Conservation (phyloP, 2,797 vertebrate genomes). For the Chromis chromis region DNA sequence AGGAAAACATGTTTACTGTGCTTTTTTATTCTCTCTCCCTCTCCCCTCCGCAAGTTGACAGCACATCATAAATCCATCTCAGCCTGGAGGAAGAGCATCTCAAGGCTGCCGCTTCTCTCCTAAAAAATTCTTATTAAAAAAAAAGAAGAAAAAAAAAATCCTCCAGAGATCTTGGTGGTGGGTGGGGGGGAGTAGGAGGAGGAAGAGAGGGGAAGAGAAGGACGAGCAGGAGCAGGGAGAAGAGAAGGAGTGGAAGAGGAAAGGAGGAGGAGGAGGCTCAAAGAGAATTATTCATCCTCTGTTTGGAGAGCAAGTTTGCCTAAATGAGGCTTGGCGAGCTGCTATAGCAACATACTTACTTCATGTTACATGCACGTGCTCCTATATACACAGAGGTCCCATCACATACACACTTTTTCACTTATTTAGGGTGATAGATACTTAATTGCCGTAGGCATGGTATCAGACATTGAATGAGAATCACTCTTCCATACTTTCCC, state of each 20-base stretch:
- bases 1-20: slow-evolving; percentile 77
- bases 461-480: background rate
- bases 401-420: background rate
- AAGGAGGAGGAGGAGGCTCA: slow-evolving; percentile 71
- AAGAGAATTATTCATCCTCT: slow-evolving; percentile 90
- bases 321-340: slow-evolving; percentile 80
- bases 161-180: slow-evolving; percentile 26
- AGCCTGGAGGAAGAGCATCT: slow-evolving; percentile 74
- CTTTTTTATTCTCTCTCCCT: slow-evolving; percentile 62
- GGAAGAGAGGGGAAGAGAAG: slow-evolving; percentile 2
- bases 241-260: slow-evolving; percentile 32
- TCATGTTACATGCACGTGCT: slow-evolving; percentile 61
- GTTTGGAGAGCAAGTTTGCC: slow-evolving; percentile 84
- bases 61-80: slow-evolving; percentile 77
- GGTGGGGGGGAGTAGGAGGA: slow-evolving; percentile 1
- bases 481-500: slow-evolving; percentile 48
- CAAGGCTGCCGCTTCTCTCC: slow-evolving; percentile 61
- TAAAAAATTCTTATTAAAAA: slow-evolving; percentile 62
- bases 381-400: background rate
- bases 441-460: slow-evolving; percentile 18
- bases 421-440: slow-evolving; percentile 27
- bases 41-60: slow-evolving; percentile 58
- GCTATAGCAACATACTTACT: slow-evolving; percentile 52
- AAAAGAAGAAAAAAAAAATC: slow-evolving; percentile 42
- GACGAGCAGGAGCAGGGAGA: background rate